phyloP scores from a whole-genome alignment of 2,113 vertebrate species.

The Onychostruthus taczanowskii region DNA sequence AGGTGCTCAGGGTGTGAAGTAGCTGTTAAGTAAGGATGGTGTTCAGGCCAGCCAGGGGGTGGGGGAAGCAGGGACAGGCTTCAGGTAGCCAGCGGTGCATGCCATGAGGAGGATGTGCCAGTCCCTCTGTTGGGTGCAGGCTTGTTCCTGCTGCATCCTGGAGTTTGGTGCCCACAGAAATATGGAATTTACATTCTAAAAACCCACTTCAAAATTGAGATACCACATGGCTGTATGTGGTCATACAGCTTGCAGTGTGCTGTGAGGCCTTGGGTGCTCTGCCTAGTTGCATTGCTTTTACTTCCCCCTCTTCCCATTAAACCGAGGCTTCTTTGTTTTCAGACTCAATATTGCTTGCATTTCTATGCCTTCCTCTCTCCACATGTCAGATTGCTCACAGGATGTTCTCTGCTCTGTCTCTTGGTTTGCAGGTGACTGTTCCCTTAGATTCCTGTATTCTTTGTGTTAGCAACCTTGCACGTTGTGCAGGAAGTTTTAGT shows the following conservation, averaged over 20 bases:
- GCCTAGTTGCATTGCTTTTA: background rate
- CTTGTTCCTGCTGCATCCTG: background rate
- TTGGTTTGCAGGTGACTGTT: background rate
- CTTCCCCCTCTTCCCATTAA: background rate
- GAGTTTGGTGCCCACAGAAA: background rate
- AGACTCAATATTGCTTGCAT: background rate
- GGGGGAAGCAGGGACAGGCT: background rate
- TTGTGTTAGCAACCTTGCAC: background rate
- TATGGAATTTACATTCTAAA: background rate
- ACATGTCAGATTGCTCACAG: background rate
- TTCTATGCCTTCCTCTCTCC: background rate
- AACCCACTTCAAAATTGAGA: background rate
- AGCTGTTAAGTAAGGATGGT: background rate
- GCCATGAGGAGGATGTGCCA: background rate
- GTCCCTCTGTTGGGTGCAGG: background rate
- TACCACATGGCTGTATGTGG: background rate
- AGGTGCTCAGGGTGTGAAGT: background rate
- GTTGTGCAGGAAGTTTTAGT: background rate
- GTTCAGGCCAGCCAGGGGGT: background rate
- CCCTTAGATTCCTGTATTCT: background rate
- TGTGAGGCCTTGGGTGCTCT: background rate
- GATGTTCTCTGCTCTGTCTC: background rate
- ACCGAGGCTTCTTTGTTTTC: background rate
- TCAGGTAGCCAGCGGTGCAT: background rate
- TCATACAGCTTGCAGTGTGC: background rate